phyloP scores from a whole-genome alignment of 2,888 invertebrate species.

The Pheosia tremula region DNA sequence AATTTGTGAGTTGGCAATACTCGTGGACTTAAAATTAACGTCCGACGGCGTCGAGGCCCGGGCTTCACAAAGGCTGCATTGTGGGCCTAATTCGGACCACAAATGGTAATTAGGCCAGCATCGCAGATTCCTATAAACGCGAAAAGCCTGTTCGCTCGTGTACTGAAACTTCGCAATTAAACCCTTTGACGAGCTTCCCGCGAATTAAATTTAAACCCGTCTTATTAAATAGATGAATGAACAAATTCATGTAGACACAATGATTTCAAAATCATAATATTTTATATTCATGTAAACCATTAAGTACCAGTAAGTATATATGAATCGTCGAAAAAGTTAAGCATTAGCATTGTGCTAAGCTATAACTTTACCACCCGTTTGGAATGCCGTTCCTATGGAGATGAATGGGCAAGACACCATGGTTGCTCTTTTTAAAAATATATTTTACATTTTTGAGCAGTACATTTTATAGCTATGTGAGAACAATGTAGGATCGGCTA shows the following conservation, averaged over 20 bases:
- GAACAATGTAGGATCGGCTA: no score
- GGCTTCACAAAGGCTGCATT: conserved; percentile 34
- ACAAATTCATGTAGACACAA: background rate
- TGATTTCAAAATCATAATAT: background rate
- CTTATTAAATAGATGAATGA: conserved; percentile 11
- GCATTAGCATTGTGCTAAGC: no score
- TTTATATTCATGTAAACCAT: background rate
- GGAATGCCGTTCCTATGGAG: no score
- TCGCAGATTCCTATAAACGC: conserved; percentile 43
- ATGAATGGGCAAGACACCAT: no score
- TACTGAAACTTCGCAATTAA: conserved; percentile 43
- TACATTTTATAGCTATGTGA: no score
- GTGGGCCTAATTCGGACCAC: conserved; percentile 40
- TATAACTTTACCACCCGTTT: no score
- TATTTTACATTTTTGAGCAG: no score
- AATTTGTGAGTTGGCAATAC: conserved; percentile 13
- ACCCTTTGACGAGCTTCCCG: conserved; percentile 42
- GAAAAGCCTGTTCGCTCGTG: conserved; percentile 33
- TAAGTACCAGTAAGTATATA: no score
- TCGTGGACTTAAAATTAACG: conserved; percentile 15
- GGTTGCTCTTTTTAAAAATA: no score
- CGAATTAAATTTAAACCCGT: conserved; percentile 34
- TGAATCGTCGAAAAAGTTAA: no score
- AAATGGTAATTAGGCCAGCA: conserved; percentile 47
- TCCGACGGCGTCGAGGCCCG: background rate